Evolutionary conservation across 2,113 vertebrate species (phyloP), one percentile per base, ranked within the genome.

Genomic region (Cochlearius cochlearius): DNA sequence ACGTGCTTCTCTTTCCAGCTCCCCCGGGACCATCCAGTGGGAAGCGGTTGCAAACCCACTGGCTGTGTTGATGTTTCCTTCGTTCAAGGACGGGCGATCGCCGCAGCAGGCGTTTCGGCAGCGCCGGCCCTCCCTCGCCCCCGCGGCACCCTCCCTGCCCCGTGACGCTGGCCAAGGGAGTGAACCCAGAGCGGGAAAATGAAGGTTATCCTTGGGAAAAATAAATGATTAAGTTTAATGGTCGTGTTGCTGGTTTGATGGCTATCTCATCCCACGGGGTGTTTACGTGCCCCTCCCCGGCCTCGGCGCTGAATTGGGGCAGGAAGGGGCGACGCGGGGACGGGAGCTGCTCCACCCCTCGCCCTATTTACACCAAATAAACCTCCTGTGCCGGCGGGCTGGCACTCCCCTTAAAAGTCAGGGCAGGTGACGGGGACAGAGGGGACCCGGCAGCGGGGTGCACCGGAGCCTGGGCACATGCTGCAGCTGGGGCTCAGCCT

Each of bases 321-420:
- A 58, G 60, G 63, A 78, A 62, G 32, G 43, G 68, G 62, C 8
- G 5, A 91, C 5, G 6, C 4, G 4, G 59, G 80, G 7, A 2
- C 9, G 2, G 86, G 92, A 96, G 86, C 72, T 45, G 78, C 92
- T 85, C 96, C 94, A 60, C 94, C 95, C 64, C 81, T n/a, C 11
- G 0, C 43, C 19, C 32, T 97, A 17, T 97, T 97, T 97, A 97
- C 96, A 93, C 84, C 93, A 96, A 97, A 97, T 58, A 97, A 75
- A 77, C 45, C 9, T 30, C 32, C 77, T 3, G 38, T 4, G 85
- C 84, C 4, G 0, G 47, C 15, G 2, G 56, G 72, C 92, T 27
- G 79, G 72, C 6, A 18, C 76, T 81, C 29, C 0, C 80, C 72
- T 90, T 93, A 88, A 86, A 94, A 75, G 86, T 6, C 52, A 49